phyloP scores from a whole-genome alignment of 2,113 vertebrate species.

The Myrmecobius fasciatus region DNA sequence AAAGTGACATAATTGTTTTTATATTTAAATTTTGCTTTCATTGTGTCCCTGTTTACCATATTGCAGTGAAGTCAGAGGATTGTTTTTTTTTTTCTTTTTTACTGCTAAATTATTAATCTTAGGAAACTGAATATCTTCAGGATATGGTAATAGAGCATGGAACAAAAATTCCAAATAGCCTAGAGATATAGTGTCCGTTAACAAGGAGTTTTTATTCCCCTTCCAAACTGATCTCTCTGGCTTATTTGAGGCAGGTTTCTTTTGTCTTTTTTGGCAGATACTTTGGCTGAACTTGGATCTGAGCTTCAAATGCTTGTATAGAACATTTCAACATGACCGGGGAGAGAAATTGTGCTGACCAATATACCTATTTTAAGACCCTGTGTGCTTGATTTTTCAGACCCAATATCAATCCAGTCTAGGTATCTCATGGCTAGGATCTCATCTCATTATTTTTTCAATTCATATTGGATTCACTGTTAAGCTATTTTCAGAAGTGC shows the following conservation, averaged over 20 bases:
- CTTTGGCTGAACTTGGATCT: slow-evolving; percentile 48
- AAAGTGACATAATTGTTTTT: background rate
- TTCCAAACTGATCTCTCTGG: background rate
- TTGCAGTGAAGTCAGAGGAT: slow-evolving; percentile 27
- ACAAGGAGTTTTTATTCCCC: slow-evolving; percentile 15
- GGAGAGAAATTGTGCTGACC: slow-evolving; percentile 53
- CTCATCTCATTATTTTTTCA: slow-evolving; percentile 79
- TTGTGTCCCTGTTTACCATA: slow-evolving; percentile 29
- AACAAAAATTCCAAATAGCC: slow-evolving; percentile 52
- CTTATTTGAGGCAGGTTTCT: slow-evolving; percentile 9
- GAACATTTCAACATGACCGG: slow-evolving; percentile 51
- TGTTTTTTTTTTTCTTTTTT: slow-evolving; percentile 32
- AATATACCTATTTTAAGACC: slow-evolving; percentile 44
- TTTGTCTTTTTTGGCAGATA: slow-evolving; percentile 43
- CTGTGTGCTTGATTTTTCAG: slow-evolving; percentile 59
- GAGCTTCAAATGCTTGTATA: slow-evolving; percentile 19
- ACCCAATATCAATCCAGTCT: slow-evolving; percentile 49
- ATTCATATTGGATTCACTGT: slow-evolving; percentile 75
- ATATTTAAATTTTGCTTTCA: background rate
- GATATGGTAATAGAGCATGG: slow-evolving; percentile 33
- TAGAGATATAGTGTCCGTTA: slow-evolving; percentile 26
- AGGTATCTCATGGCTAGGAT: slow-evolving; percentile 62
- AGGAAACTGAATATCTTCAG: slow-evolving; percentile 25
- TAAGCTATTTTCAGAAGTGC: slow-evolving; percentile 76
- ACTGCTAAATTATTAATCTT: slow-evolving; percentile 55